A percentile compares a stretch with the other conserved stretches of the same genome.
These are phyloP conservation scores for Pelecanus crispus DNA, from an alignment of 2,113 vertebrate species.

Conservation along the genomic window DNA sequence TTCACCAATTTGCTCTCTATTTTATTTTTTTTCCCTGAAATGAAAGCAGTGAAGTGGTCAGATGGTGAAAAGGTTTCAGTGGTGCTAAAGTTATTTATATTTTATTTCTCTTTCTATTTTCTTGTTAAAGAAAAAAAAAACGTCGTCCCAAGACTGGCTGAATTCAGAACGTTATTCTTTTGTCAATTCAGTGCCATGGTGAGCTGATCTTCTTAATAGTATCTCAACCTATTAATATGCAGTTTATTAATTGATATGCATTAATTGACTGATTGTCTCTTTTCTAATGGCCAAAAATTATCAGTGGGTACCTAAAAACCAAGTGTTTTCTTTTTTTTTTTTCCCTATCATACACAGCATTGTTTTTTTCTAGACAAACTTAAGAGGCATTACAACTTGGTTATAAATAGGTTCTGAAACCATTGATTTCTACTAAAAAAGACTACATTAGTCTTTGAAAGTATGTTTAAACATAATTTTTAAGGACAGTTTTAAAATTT, in stretches of 20 bases:
- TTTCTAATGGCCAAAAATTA: background rate
- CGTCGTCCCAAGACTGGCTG: background rate
- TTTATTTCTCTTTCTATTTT: background rate
- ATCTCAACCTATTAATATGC: background rate
- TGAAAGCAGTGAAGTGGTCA: background rate
- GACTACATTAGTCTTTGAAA: background rate
- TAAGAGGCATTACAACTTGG: background rate
- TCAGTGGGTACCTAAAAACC: background rate
- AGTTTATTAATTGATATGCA: background rate
- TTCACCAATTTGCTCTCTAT: background rate
- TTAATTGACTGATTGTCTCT: background rate
- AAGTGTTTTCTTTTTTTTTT: background rate
- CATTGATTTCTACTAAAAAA: background rate
- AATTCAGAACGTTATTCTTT: background rate
- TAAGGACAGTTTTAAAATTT: background rate
- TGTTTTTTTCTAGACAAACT: background rate
- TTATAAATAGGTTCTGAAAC: background rate
- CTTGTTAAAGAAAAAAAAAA: background rate
- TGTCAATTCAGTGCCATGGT: background rate
- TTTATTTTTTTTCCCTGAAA: background rate
- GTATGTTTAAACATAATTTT: background rate
- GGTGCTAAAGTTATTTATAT: background rate
- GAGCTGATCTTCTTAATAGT: background rate
- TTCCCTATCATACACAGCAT: too few relatives aligned
- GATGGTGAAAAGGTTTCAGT: background rate